These are phyloP conservation scores for Campylomormyrus tamandua DNA, from an alignment of 2,113 vertebrate genomes.

Conservation along the genomic window DNA sequence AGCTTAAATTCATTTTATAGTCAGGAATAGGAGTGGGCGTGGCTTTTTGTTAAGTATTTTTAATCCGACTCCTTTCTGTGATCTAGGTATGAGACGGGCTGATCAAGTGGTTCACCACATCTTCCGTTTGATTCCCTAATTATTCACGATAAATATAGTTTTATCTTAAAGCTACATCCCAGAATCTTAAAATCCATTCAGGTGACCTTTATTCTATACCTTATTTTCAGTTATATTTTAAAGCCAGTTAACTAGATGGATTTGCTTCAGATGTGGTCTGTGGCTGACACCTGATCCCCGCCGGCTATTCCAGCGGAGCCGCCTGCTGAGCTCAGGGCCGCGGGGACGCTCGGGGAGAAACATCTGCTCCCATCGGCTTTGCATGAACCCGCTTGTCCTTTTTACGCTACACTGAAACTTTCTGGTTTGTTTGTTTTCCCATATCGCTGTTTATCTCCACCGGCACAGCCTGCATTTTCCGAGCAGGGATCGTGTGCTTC, in stretches of 20 bases:
- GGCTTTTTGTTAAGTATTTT: conserved; percentile 20
- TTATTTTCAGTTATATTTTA: conserved; percentile 13
- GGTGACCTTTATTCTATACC: not conserved
- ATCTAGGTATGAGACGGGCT: conserved; percentile 45
- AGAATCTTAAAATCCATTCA: conserved; percentile 53
- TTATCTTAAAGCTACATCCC: conserved; percentile 26
- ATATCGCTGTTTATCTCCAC: not conserved
- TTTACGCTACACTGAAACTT: not conserved
- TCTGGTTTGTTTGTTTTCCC: not conserved
- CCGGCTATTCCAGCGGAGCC: conserved; percentile 58
- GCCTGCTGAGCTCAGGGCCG: conserved; percentile 55
- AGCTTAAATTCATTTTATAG: not conserved
- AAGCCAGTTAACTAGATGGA: conserved; percentile 20
- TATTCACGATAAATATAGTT: not conserved
- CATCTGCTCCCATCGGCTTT: conserved; percentile 53
- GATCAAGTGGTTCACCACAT: conserved; percentile 50
- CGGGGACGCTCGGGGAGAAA: conserved; percentile 52
- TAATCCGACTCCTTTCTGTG: conserved; percentile 18
- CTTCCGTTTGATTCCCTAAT: conserved; percentile 11
- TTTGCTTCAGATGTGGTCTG: conserved; percentile 55
- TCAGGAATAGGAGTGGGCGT: not conserved
- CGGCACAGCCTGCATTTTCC: too few relatives aligned
- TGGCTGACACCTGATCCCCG: conserved; percentile 66
- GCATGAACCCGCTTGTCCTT: conserved; percentile 10
- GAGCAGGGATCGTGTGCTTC: not conserved